These are phyloP conservation scores for Pelobates fuscus DNA, from an alignment of 2,113 vertebrate genomes.

Conservation along the genomic window DNA sequence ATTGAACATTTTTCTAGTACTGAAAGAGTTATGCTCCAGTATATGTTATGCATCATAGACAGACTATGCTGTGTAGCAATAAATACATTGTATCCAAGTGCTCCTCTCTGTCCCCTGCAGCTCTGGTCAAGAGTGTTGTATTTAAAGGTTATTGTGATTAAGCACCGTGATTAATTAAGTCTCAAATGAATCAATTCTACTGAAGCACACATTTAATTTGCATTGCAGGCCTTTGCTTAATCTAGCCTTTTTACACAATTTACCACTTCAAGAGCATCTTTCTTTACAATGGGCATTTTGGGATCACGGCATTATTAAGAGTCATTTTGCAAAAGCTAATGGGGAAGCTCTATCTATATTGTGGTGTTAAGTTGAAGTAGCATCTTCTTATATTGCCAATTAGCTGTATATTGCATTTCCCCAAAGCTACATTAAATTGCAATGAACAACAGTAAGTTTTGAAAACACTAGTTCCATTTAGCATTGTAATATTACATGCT, in stretches of 20 bases:
- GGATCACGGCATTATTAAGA: slow-evolving; percentile 48
- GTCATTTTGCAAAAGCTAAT: slow-evolving; percentile 58
- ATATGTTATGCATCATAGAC: slow-evolving; percentile 35
- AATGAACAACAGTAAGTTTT: slow-evolving; percentile 34
- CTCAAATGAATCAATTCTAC: slow-evolving; percentile 87
- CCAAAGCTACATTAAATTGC: slow-evolving; percentile 39
- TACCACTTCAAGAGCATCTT: slow-evolving; percentile 54
- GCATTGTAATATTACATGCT: slow-evolving; percentile 21
- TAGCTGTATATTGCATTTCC: slow-evolving; percentile 37
- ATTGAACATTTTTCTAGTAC: no score
- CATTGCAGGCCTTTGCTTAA: slow-evolving; percentile 58
- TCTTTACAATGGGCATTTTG: slow-evolving; percentile 27
- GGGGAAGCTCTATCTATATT: slow-evolving; percentile 50
- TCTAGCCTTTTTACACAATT: slow-evolving; percentile 49
- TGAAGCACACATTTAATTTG: slow-evolving; percentile 76
- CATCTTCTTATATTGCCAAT: slow-evolving; percentile 32
- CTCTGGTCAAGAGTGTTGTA: slow-evolving; percentile 59
- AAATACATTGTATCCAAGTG: slow-evolving; percentile 49
- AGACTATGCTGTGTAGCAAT: slow-evolving; percentile 42
- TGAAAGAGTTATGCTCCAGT: no score
- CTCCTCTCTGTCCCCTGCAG: slow-evolving; percentile 52
- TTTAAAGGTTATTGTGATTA: slow-evolving; percentile 82
- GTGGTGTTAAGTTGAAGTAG: slow-evolving; percentile 48
- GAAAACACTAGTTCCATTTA: slow-evolving; percentile 34
- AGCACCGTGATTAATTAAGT: slow-evolving; percentile 87